Base-by-base conservation (phyloP, 2,888 invertebrate species). In the Ceramica pisi region DNA sequence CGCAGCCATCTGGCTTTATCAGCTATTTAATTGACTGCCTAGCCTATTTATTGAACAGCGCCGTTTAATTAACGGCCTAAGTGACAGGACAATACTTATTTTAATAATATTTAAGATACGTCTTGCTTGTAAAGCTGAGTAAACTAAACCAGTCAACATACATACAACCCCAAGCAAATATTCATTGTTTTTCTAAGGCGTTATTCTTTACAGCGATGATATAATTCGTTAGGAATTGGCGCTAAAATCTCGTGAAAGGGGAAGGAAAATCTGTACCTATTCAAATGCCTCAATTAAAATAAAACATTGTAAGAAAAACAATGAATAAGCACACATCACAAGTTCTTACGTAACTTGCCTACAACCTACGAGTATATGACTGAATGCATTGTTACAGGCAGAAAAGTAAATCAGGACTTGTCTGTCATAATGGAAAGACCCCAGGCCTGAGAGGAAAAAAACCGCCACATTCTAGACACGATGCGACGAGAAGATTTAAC, bases 381-480 rank as follows among this genome's bases (percentile, higher is more conserved):
- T 60, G 12, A 35, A 51, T 23, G 21, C 35, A 41, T 44, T 44
- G 16, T 23, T 46, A 31, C 71, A 75, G 12, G 55, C 63, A 70
- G 23, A 55, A 53, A 63, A 38, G 10, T 57, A 51, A 51, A 63
- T 63, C n/a, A 35, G 41, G 41, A 48, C 55, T 48, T 26, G 0
- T 6, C 9, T 16, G 56, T 50, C 53, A 60, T 55, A 59, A 12
- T 67, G 67, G 67, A 67, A 78, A 77, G 23, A 23, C 59, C 66
- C 61, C 23, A 72, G 78, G 38, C 3, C 35, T n/a, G 48, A 55
- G 19, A 63, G 67, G 76, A 77, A 73, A 78, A 78, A 0, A 48
- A n/a, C 5, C 23, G 46, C 46, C 21, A 12, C 23, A 31, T 19
- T 2, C 6, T 21, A 5, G 31, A 5, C 31, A 31, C 31, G 31